Evolutionary conservation across 2,888 invertebrate species (phyloP).

Genomic region (Drosophila anomalata): DNA sequence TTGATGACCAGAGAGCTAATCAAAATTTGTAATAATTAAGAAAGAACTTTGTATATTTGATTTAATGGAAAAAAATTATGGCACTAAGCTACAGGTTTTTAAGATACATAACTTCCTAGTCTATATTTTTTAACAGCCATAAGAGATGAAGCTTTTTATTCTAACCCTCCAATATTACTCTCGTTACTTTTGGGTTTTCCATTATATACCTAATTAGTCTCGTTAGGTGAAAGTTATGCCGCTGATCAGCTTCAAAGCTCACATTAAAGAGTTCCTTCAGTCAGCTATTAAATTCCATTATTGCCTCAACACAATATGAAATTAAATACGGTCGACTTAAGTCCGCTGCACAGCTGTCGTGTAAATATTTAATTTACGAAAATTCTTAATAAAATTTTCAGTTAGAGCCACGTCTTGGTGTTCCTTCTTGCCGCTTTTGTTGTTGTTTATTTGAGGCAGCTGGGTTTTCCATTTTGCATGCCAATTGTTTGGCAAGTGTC

Average conservation of each 20-base stretch:
- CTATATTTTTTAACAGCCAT: neutral
- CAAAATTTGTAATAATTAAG: conserved; percentile 5
- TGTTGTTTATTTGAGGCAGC: conserved; percentile 64
- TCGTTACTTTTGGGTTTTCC: neutral
- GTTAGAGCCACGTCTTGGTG: conserved; percentile 49
- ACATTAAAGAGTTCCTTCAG: conserved; percentile 35
- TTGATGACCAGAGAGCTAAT: conserved; percentile 20
- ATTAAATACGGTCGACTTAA: conserved; percentile 44
- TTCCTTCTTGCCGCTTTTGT: conserved; percentile 39
- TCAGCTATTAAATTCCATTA: conserved; percentile 68
- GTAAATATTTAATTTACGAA: conserved; percentile 76
- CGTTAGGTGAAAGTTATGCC: neutral
- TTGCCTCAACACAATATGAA: conserved; percentile 58
- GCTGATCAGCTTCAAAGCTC: neutral
- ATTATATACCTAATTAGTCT: neutral
- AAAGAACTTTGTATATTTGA: neutral
- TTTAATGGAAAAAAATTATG: neutral
- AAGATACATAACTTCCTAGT: neutral
- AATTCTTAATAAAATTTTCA: conserved; percentile 73
- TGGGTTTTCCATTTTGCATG: conserved; percentile 69
- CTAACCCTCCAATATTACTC: neutral
- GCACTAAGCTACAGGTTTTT: neutral
- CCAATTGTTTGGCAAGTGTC: conserved; percentile 78
- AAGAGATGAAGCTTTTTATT: neutral
- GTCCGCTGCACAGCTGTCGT: conserved; percentile 71